A percentile compares a stretch with the other conserved stretches of the same genome.
Evolutionary conservation across 2,888 invertebrate species (phyloP).

Genomic region (Callosobruchus maculatus): DNA sequence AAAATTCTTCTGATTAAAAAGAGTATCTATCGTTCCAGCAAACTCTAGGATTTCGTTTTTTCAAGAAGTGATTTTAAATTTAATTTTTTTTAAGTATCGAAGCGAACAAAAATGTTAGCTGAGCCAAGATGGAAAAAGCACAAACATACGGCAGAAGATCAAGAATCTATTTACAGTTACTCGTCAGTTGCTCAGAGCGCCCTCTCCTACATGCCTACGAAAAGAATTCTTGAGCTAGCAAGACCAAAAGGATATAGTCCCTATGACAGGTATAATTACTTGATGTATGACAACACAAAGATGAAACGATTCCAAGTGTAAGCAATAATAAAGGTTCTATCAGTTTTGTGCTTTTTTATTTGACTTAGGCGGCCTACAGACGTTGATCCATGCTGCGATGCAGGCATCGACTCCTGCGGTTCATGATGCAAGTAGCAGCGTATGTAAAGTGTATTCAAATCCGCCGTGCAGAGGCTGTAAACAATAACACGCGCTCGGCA

Average conservation of each 20-base stretch:
- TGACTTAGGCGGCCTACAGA: too few species aligned
- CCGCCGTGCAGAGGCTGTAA: too few species aligned
- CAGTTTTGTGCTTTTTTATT: neutral
- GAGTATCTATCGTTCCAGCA: too few species aligned
- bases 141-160: neutral
- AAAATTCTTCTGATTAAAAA: too few species aligned
- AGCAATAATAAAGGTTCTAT: neutral
- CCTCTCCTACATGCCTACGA: constrained; percentile 11
- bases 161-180: neutral
- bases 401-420: too few species aligned
- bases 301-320: neutral
- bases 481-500: too few species aligned
- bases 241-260: constrained; percentile 8
- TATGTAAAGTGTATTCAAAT: too few species aligned
- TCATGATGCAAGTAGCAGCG: too few species aligned
- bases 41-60: too few species aligned
- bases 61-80: too few species aligned
- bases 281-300: neutral
- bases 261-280: constrained; percentile 4
- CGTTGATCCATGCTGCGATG: too few species aligned
- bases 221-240: constrained; percentile 13
- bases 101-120: constrained; percentile 10
- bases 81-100: constrained; percentile 7
- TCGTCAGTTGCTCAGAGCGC: constrained; percentile 12
- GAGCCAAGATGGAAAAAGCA: constrained; percentile 3